These are phyloP conservation scores for Lagocephalus sceleratus DNA, from an alignment of 2,797 vertebrate species.

Conservation along the genomic window DNA sequence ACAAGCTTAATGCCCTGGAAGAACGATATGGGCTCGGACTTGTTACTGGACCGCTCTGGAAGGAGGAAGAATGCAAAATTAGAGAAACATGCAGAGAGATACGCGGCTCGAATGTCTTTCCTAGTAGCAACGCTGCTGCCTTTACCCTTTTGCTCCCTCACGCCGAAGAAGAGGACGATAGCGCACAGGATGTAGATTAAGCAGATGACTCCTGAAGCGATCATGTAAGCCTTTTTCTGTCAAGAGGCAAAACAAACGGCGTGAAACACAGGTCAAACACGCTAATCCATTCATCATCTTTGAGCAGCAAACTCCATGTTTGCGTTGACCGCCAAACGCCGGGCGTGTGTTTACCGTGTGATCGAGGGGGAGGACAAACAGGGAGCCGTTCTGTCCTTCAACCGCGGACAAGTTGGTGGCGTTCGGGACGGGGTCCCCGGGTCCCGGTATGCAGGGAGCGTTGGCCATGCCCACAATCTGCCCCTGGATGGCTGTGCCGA, in stretches of 20 bases:
- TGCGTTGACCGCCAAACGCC: background rate
- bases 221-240: conserved; percentile 89
- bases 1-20: conserved; percentile 87
- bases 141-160: conserved; percentile 87
- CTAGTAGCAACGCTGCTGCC: background rate
- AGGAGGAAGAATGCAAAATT: background rate
- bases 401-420: conserved; percentile 17
- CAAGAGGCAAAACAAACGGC: background rate
- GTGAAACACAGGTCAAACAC: background rate
- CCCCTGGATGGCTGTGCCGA: conserved; percentile 93
- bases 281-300: background rate
- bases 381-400: conserved; percentile 66
- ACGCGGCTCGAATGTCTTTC: background rate
- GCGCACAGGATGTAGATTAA: conserved; percentile 90
- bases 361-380: conserved; percentile 69
- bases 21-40: conserved; percentile 80
- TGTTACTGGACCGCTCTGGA: conserved; percentile 77
- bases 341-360: conserved; percentile 75
- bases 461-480: conserved; percentile 91
- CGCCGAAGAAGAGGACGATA: conserved; percentile 81
- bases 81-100: background rate
- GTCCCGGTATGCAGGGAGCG: conserved; percentile 76
- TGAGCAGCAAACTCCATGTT: background rate
- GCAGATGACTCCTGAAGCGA: conserved; percentile 87
- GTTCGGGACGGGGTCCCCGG: background rate